These are phyloP conservation scores for Amia ocellicauda DNA, from an alignment of 2,113 vertebrate genomes.

Conservation along the genomic window DNA sequence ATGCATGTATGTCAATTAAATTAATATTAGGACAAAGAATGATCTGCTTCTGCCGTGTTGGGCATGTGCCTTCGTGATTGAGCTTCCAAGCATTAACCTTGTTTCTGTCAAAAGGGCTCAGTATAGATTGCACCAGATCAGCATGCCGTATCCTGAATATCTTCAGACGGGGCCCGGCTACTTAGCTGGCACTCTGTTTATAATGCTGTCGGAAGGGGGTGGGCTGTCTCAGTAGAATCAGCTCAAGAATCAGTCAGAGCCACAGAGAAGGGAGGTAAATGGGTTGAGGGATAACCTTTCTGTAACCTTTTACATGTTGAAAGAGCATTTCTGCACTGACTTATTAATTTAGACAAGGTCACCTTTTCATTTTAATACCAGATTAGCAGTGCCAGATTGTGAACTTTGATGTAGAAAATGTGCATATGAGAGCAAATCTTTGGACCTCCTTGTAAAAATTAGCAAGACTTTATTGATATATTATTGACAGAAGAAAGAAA, in stretches of 20 bases:
- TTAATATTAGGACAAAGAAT: no score
- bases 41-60: no score
- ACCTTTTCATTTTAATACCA: slow-evolving; percentile 44
- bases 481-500: slow-evolving; percentile 36
- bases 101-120: neutral
- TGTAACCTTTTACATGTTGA: slow-evolving; percentile 46
- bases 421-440: slow-evolving; percentile 37
- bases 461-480: slow-evolving; percentile 30
- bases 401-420: slow-evolving; percentile 44
- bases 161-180: neutral
- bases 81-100: neutral
- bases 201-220: neutral
- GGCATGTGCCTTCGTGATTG: neutral
- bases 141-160: neutral
- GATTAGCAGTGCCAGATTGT: slow-evolving; percentile 41
- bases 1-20: no score
- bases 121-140: neutral
- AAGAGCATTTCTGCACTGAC: slow-evolving; percentile 43
- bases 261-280: neutral
- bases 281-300: slow-evolving; percentile 44
- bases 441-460: slow-evolving; percentile 34
- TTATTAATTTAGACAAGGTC: slow-evolving; percentile 54
- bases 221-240: neutral
- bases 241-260: slow-evolving; percentile 6
- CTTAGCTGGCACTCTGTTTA: neutral